Percentiles rank a stretch among this genome's conserved stretches.
These are phyloP conservation scores for Sminthurides bifidus DNA, from an alignment of 1,140 invertebrate species.

Conservation along the genomic window DNA sequence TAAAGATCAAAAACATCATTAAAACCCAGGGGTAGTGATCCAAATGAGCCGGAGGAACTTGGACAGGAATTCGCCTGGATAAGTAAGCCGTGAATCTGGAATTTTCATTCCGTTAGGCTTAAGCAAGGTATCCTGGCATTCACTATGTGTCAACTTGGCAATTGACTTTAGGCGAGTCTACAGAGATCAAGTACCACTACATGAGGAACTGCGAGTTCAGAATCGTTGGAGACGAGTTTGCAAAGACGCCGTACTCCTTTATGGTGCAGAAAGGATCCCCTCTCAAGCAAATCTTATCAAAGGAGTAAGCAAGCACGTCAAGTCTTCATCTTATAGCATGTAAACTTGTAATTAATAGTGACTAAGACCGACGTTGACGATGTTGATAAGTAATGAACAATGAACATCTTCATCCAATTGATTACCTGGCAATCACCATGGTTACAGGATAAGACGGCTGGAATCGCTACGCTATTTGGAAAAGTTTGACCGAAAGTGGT, in stretches of 20 bases:
- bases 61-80: slow-evolving; percentile 6
- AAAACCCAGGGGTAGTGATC: background rate
- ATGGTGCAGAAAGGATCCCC: slow-evolving; percentile 92
- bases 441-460: slow-evolving; percentile 71
- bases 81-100: background rate
- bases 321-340: no score
- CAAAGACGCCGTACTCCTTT: slow-evolving; percentile 87
- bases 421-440: background rate
- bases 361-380: background rate
- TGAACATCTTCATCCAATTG: background rate
- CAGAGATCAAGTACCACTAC: slow-evolving; percentile 72
- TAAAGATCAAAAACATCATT: slow-evolving; percentile 55
- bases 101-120: background rate
- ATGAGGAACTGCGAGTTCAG: slow-evolving; percentile 82
- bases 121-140: background rate
- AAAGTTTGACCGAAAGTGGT: slow-evolving; percentile 88
- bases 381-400: background rate
- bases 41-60: background rate
- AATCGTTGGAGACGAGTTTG: slow-evolving; percentile 88
- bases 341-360: no score
- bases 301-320: background rate
- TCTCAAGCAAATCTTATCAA: slow-evolving; percentile 38
- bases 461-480: slow-evolving; percentile 84
- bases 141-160: background rate
- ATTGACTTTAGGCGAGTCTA: slow-evolving; percentile 60